Evolutionary conservation across 2,888 invertebrate species (phyloP), one percentile per base, ranked within the genome.

Genomic region (Neria commutata): DNA sequence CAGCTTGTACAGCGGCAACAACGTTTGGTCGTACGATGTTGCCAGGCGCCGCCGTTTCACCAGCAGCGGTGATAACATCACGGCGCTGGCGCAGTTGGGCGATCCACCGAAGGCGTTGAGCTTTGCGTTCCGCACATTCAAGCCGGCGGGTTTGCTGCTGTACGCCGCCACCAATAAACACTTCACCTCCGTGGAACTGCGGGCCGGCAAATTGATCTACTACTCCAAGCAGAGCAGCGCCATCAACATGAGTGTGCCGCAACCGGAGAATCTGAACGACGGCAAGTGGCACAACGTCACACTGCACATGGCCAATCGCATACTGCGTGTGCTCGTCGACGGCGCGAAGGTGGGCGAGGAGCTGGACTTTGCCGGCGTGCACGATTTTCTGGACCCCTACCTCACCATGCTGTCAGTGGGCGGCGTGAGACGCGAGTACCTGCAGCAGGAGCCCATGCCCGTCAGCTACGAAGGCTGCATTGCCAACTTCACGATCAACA

Each of bases 351-450:
- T 90, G 1, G 94, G 94, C 0, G 94, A 95, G 74, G 94, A 94
- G 77, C 83, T 95, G 3, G 94, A 95, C 74, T 85, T 91, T 0
- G 91, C 90, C 14, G 91, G 92, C 2, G 91, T 94, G 0, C 96
- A 96, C 76, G 94, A 95, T 76, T 95, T 95, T 76, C 85, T 95
- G 33, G 95, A 95, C 80, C 94, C 96, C 0, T 94, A 95, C 75
- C 83, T 97, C 51, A 91, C 91, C 0, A 85, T 88, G 3, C 81
- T 97, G 55, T 89, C 90, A 2, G 81, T 97, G 40, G 96, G 96
- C 40, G 87, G 88, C 0, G 86, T 87, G 71, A 81, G 86, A 19
- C 88, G 88, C 68, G 84, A 86, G 70, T 51, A 61, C 21, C 80
- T 84, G 56, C 83, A 80, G 5, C 84, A 85, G 40, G 84, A 85